These are phyloP conservation scores for Nasonia longicornis DNA, from an alignment of 1,140 invertebrate genomes.

Conservation along the genomic window DNA sequence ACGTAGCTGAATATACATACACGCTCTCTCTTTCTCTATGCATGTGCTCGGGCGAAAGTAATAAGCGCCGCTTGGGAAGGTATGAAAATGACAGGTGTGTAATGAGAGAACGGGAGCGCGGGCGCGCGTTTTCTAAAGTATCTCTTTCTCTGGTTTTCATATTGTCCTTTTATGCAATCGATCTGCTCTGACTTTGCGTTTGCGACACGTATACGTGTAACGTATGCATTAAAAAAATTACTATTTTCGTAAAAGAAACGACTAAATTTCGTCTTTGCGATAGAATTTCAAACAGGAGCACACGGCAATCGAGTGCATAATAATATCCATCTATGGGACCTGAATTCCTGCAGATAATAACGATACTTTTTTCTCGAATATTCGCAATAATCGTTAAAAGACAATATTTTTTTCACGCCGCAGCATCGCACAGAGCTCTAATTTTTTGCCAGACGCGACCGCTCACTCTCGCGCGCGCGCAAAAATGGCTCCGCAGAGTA, in stretches of 20 bases:
- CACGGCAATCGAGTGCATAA: background rate
- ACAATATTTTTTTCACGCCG: background rate
- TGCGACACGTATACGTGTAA: background rate
- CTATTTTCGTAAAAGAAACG: background rate
- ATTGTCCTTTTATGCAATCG: background rate
- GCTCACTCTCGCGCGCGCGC: background rate
- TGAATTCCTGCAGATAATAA: background rate
- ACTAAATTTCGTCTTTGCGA: background rate
- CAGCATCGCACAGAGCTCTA: background rate
- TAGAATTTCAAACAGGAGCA: background rate
- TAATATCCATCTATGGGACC: background rate
- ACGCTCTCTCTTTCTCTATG: background rate
- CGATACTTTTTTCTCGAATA: background rate
- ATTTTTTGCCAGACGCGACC: background rate
- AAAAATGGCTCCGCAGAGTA: background rate
- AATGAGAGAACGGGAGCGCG: background rate
- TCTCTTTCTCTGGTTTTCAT: background rate
- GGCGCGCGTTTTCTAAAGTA: background rate
- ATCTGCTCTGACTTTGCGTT: background rate
- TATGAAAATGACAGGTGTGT: constrained; percentile 24
- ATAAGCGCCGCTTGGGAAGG: background rate
- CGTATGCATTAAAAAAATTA: background rate
- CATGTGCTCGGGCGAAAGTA: constrained; percentile 2
- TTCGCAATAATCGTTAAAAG: background rate
- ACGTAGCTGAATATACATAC: background rate